Base-by-base conservation (phyloP, 2,797 vertebrate species). In the Xenops minutus region DNA sequence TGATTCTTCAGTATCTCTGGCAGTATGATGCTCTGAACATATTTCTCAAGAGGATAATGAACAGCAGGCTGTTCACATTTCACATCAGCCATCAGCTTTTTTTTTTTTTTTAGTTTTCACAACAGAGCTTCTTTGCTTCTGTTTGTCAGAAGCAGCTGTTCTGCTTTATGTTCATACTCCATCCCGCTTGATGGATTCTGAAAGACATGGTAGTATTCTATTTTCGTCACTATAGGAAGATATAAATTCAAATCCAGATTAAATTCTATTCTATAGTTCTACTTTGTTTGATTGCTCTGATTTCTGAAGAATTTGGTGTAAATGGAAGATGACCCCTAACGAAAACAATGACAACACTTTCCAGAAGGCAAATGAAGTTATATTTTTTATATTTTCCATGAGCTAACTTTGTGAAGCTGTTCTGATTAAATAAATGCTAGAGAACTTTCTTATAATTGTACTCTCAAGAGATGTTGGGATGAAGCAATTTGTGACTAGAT, bases 21-120 rank as follows among this genome's bases (percentile, higher is more conserved):
- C 13, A 6, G 16, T 63, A 10, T 44, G 87, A 63, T 52, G 34
- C 23, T 69, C 67, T 78, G 68, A 85, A 74, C 9, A 23, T 80
- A 85, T 74, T 95, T 94, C 88, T 94, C 86, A 63, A 71, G 81
- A 88, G 81, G 34, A 61, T 80, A 85, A 95, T 41, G 67, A 96
- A 85, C 44, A 91, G 52, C 66, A 89, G 22, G 22, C 64, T 52
- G 59, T 67, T 87, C 78, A 66, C 77, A 75, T n/a, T n/a, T n/a
- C n/a, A n/a, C n/a, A n/a, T n/a, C n/a, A n/a, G n/a, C n/a, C n/a
- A n/a, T 91, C 46, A 81, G 14, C 13, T 46, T 51, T 52, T 6
- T n/a, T 48, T 7, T 8, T n/a, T 36, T 12, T 24, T 36, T n/a
- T 83, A 6, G 39, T 75, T 24, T 85, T 74, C 56, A 69, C 12